A percentile compares a stretch with the other conserved stretches of the same genome.
These are phyloP conservation scores for Schmidtea mediterranea DNA, from an alignment of 1,140 invertebrate genomes.

Conservation along the genomic window DNA sequence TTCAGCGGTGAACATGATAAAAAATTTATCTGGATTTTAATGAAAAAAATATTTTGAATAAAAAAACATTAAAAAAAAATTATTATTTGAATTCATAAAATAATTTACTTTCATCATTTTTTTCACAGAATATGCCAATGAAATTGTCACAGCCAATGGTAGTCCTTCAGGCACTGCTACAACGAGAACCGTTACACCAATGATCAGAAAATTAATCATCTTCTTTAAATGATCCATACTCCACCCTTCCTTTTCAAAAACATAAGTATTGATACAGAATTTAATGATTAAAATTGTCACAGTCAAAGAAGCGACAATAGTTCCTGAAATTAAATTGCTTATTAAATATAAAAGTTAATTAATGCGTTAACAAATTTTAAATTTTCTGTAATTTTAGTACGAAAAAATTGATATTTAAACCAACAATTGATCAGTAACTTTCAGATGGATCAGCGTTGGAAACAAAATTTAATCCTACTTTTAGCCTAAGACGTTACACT, in stretches of 20 bases:
- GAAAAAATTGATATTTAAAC: too few relatives aligned
- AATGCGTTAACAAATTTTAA: too few relatives aligned
- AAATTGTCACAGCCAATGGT: conserved; percentile 81
- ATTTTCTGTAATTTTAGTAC: too few relatives aligned
- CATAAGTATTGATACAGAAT: background rate
- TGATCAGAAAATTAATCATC: conserved; percentile 84
- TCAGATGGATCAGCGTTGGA: too few relatives aligned
- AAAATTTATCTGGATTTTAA: too few relatives aligned
- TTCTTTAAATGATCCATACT: conserved; percentile 43
- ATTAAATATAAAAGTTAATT: too few relatives aligned
- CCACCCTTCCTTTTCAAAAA: conserved; percentile 32
- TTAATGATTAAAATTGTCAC: background rate
- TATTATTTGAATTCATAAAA: background rate
- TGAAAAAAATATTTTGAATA: background rate
- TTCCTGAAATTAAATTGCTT: conserved; percentile 21
- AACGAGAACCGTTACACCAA: conserved; percentile 93
- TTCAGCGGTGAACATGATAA: too few relatives aligned
- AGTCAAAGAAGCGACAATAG: background rate
- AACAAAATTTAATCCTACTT: too few relatives aligned
- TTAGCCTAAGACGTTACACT: too few relatives aligned
- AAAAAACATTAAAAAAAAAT: too few relatives aligned
- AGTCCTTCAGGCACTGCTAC: conserved; percentile 95
- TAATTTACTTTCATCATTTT: conserved; percentile 7
- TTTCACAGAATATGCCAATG: conserved; percentile 74
- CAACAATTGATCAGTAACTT: too few relatives aligned